Conservation (phyloP, 2,888 invertebrate species). For the Mythimna pallens region DNA sequence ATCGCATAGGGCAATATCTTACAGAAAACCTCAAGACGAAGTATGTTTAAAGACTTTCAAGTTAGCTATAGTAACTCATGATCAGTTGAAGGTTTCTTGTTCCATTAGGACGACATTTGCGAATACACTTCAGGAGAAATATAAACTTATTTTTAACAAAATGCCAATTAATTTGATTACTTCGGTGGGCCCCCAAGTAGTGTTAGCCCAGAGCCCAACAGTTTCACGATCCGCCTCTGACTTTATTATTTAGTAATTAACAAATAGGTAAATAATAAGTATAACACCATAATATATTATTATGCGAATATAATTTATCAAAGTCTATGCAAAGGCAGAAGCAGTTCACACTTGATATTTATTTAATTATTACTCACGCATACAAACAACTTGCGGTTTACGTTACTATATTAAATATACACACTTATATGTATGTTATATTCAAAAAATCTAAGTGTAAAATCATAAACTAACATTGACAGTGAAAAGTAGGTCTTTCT, state of each 20-base stretch:
- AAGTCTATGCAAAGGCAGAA: conserved; percentile 4
- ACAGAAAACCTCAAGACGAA: too few species aligned
- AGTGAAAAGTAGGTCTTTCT: conserved; percentile 7
- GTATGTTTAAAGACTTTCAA: too few species aligned
- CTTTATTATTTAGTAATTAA: not conserved
- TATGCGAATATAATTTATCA: conserved; percentile 12
- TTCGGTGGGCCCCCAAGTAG: too few species aligned
- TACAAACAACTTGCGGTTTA: conserved; percentile 21
- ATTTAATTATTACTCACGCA: conserved; percentile 26
- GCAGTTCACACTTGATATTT: not conserved
- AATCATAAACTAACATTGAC: conserved; percentile 13
- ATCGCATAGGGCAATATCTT: too few species aligned
- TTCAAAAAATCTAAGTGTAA: conserved; percentile 1
- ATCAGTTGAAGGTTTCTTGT: too few species aligned
- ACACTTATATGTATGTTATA: not conserved
- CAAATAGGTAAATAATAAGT: conserved; percentile 1
- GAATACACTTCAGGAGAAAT: too few species aligned
- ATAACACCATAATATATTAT: not conserved
- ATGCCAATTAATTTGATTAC: too few species aligned
- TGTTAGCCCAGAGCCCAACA: too few species aligned
- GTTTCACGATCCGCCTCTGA: too few species aligned
- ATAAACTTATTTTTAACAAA: too few species aligned
- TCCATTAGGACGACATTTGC: too few species aligned
- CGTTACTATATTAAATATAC: conserved; percentile 5
- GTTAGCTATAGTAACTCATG: too few species aligned